phyloP scores from a whole-genome alignment of 2,797 vertebrate species.

The Dendrocincla tyrannina region DNA sequence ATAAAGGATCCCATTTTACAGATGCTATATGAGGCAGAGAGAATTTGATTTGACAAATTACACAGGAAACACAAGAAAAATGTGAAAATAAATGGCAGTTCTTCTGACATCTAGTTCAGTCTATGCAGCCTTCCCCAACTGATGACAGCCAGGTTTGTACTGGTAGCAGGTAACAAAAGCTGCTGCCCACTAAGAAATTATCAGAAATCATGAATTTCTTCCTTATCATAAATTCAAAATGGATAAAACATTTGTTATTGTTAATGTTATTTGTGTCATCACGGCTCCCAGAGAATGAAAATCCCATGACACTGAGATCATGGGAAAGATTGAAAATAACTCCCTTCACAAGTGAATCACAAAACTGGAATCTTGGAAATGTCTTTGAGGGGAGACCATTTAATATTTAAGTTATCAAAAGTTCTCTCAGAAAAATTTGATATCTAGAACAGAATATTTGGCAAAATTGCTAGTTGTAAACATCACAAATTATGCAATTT shows the following conservation, averaged over 20 bases:
- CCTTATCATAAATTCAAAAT: neutral
- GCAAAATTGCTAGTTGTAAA: neutral
- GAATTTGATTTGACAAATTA: neutral
- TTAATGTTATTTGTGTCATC: slow-evolving; percentile 2
- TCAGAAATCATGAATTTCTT: neutral
- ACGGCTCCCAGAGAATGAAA: slow-evolving; percentile 25
- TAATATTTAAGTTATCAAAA: neutral
- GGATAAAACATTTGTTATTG: neutral
- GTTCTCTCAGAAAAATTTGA: neutral
- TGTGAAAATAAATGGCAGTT: neutral
- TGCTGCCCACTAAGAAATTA: neutral
- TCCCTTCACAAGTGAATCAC: slow-evolving; percentile 65
- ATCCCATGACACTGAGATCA: slow-evolving; percentile 71
- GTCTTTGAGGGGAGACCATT: neutral
- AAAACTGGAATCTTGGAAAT: slow-evolving; percentile 59
- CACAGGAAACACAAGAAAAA: neutral
- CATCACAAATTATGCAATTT: neutral
- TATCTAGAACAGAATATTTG: neutral
- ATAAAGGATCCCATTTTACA: neutral
- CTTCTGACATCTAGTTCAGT: neutral
- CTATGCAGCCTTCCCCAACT: neutral
- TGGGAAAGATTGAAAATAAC: slow-evolving; percentile 72
- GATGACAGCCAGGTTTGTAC: neutral
- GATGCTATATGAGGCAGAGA: neutral
- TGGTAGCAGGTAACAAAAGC: neutral